phyloP scores from a whole-genome alignment of 2,797 vertebrate species.

The Apogon hyalosoma region DNA sequence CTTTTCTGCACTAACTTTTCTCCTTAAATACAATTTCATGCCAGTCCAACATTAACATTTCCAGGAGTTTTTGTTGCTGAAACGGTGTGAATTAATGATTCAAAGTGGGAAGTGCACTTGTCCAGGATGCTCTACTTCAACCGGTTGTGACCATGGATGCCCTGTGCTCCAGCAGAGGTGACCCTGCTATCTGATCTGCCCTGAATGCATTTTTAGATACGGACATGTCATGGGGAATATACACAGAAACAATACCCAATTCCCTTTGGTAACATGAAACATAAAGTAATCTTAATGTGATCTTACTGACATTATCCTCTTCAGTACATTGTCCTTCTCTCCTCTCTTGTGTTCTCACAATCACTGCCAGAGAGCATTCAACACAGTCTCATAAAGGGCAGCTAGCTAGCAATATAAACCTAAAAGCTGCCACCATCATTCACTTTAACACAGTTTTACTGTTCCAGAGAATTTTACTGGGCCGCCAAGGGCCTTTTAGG shows the following conservation, averaged over 20 bases:
- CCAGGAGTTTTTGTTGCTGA: background rate
- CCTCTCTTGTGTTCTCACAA: constrained; percentile 5
- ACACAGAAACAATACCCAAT: constrained; percentile 6
- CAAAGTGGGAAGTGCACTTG: constrained; percentile 13
- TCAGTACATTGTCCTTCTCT: constrained; percentile 23
- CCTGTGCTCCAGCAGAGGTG: background rate
- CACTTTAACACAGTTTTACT: constrained; percentile 60
- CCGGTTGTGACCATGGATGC: background rate
- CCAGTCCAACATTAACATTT: constrained; percentile 11
- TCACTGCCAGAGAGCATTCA: constrained; percentile 33
- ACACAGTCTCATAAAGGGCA: constrained; percentile 53
- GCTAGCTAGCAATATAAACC: constrained; percentile 50
- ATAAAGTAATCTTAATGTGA: constrained; percentile 38
- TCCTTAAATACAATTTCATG: background rate
- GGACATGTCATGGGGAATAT: constrained; percentile 7
- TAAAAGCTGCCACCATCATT: constrained; percentile 57
- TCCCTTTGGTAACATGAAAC: constrained; percentile 19
- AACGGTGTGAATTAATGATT: constrained; percentile 25
- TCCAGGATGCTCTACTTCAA: constrained; percentile 12
- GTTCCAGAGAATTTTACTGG: constrained; percentile 46
- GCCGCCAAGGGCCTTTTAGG: constrained; percentile 42
- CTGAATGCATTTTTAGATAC: constrained; percentile 21
- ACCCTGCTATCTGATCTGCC: constrained; percentile 14
- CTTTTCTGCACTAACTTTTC: constrained; percentile 2
- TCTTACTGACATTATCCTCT: constrained; percentile 33